Conservation (phyloP, 2,113 vertebrate species). For the Uria lomvia region DNA sequence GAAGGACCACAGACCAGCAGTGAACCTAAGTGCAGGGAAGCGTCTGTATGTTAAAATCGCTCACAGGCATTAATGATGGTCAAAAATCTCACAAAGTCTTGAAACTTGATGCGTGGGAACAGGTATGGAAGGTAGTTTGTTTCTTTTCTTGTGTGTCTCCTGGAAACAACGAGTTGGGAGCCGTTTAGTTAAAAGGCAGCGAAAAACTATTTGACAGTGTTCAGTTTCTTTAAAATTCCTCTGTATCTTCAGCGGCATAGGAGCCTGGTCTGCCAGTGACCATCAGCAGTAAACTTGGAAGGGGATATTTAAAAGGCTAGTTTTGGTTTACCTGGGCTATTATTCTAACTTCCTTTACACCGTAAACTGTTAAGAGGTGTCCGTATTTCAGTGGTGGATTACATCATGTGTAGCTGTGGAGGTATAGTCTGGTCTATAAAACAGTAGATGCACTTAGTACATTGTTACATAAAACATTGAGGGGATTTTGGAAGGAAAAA, state of each 20-base stretch:
- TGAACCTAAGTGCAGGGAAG: neutral
- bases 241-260: neutral
- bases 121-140: neutral
- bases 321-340: neutral
- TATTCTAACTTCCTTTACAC: neutral
- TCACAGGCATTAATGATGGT: rapidly evolving
- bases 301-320: neutral
- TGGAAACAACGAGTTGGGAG: neutral
- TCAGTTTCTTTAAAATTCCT: neutral
- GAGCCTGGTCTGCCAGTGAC: neutral
- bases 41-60: neutral
- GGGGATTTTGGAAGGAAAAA: neutral
- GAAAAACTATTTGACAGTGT: neutral
- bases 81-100: neutral
- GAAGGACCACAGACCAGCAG: neutral
- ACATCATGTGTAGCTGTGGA: neutral
- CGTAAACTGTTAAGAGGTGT: neutral
- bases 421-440: neutral
- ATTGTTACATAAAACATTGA: rapidly evolving
- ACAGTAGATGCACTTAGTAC: neutral
- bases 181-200: neutral
- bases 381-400: neutral
- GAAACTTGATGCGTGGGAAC: neutral
- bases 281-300: neutral
- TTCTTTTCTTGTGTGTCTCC: neutral